Evolutionary conservation across 53 echinoderm and acorn worm genomes (phyloP).

Genomic region (Holothuria leucospilota): DNA sequence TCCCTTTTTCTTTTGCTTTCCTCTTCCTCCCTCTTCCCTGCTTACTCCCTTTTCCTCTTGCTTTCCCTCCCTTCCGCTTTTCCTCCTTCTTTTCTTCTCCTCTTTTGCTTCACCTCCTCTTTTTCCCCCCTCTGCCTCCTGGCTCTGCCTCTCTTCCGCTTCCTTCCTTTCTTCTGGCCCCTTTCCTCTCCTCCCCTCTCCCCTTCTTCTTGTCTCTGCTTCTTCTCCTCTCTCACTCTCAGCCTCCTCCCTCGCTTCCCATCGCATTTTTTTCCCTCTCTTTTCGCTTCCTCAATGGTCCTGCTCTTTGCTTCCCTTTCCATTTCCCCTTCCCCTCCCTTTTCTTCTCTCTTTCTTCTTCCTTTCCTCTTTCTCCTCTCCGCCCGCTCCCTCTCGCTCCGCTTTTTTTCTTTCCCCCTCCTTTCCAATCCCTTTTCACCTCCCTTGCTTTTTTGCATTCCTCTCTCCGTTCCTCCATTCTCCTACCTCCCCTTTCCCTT

Average conservation of each 20-base stretch:
- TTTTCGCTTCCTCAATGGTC: constrained; percentile 4
- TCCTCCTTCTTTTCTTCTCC: background rate
- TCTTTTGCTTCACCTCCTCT: background rate
- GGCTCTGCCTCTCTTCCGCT: background rate
- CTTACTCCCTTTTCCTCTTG: too few species aligned
- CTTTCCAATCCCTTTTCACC: background rate
- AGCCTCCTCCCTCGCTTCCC: too few species aligned
- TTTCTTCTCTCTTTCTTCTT: background rate
- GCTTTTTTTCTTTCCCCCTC: too few species aligned
- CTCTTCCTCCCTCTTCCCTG: background rate
- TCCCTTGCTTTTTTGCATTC: too few species aligned
- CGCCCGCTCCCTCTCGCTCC: too few species aligned
- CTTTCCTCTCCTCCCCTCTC: too few species aligned
- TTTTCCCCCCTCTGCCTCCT: background rate
- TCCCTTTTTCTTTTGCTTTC: background rate
- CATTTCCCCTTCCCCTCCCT: too few species aligned
- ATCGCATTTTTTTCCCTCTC: background rate
- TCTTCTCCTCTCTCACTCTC: too few species aligned
- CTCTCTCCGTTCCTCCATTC: background rate
- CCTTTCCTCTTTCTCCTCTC: too few species aligned
- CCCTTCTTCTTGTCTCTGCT: too few species aligned
- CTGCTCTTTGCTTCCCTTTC: background rate
- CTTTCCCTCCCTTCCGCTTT: too few species aligned
- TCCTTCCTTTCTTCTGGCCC: too few species aligned
- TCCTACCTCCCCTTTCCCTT: background rate